Evolutionary conservation across 2,888 invertebrate genomes (phyloP), one percentile per base, ranked within the genome.

Genomic region (Syritta pipiens): DNA sequence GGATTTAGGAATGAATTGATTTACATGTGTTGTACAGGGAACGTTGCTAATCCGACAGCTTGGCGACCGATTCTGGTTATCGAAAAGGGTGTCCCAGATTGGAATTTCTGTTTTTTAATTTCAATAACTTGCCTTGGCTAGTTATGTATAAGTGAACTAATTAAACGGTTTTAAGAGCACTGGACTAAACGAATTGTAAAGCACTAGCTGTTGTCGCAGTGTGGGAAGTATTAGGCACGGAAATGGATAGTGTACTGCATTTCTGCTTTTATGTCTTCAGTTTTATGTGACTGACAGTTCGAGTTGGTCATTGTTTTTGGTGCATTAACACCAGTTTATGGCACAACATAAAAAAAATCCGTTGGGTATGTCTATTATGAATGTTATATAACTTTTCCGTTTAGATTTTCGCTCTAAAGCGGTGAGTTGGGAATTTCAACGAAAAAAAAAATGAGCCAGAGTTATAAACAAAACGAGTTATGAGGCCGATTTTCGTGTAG

Each of bases 281-380:
- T 40, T 37, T 17, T 37, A 5, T 49, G 19, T 20, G 32, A 46
- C 22, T 26, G 55, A 48, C 42, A 57, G 48, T 72, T 26, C n/a
- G 55, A 62, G 37, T 22, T 51, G 24, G 17, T 60, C 32, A 57
- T 63, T 65, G 35, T 65, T 65, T 65, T 72, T 12, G 49, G 57
- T 49, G 35, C 48, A 63, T 72, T 72, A 63, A 72, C 63, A 55
- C 26, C 63, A 49, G 42, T 44, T 72, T 59, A 57, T 57, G 65
- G 57, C 57, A 57, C 5, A 42, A 42, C 32, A 57, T 65, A 20
- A 57, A 48, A 57, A 12, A 55, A 14, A 7, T 22, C 44, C 55
- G 40, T 51, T 60, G n/a, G 4, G 14, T 26, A 10, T 49, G 32
- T 22, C 42, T 26, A 35, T 42, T 59, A 40, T 32, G 49, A 68